Percentiles rank a stretch among this genome's conserved stretches.
Evolutionary conservation across 2,797 vertebrate species (phyloP).

Genomic region (Perodicticus potto): DNA sequence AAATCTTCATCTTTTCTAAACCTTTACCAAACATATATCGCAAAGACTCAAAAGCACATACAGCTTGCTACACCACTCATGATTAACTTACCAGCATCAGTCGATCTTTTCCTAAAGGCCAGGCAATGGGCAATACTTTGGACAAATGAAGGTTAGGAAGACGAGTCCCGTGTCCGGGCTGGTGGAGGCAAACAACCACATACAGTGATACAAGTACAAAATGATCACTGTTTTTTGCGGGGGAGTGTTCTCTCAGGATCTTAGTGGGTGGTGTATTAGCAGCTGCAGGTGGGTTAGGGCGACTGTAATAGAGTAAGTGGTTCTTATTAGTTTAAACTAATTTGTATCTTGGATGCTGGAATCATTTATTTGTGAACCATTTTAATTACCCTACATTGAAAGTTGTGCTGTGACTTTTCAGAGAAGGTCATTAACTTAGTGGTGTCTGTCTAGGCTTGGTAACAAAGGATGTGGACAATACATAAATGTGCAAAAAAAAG

Average conservation of each 20-base stretch:
- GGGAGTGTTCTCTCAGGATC: too few species aligned
- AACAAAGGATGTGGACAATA: not conserved
- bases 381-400: not conserved
- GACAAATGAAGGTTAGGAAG: not conserved
- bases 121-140: not conserved
- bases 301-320: too few species aligned
- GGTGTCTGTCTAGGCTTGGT: too few species aligned
- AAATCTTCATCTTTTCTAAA: not conserved
- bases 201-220: accelerated
- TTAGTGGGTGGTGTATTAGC: not conserved
- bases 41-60: not conserved
- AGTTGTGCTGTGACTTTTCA: not conserved
- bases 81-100: too few species aligned
- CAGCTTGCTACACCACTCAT: accelerated
- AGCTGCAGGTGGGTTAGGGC: too few species aligned
- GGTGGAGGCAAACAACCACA: not conserved
- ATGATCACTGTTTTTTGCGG: accelerated
- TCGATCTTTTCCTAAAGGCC: too few species aligned
- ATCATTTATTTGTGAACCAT: not conserved
- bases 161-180: not conserved
- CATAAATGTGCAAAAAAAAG: too few species aligned
- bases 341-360: not conserved
- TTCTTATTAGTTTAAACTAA: not conserved
- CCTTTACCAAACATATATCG: not conserved
- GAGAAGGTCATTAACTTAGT: not conserved